phyloP scores from a whole-genome alignment of 37 sponge, comb jelly and placozoan species.

The Aphrocallistes beatrix region DNA sequence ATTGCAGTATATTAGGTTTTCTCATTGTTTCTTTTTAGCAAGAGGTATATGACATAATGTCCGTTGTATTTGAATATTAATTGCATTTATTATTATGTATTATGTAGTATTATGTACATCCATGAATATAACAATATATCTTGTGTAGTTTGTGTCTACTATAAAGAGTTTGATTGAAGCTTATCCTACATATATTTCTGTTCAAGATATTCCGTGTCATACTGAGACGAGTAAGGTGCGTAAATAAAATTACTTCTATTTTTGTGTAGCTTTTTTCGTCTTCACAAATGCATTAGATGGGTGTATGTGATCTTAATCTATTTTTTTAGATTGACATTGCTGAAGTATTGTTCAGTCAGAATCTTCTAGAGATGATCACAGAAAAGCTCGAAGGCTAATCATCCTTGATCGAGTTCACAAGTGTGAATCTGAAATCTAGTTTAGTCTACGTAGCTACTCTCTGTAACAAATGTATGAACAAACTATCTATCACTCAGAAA shows the following conservation, averaged over 20 bases:
- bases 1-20: neutral
- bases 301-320: neutral
- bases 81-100: neutral
- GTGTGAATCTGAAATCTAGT: no score
- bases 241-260: no score
- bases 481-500: no score
- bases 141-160: neutral
- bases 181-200: neutral
- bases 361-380: neutral
- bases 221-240: neutral
- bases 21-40: neutral
- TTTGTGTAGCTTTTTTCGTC: neutral
- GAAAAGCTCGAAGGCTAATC: no score
- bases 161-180: neutral
- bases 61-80: no score
- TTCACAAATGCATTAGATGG: neutral
- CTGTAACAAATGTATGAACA: no score
- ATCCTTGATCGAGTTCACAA: no score
- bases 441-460: no score
- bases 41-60: neutral
- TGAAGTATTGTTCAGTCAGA: conserved; percentile 2
- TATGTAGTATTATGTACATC: no score
- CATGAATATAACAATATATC: no score
- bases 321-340: neutral
- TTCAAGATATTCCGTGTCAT: neutral